Percentiles rank a stretch among this genome's conserved stretches.
phyloP scores from a whole-genome alignment of 2,888 invertebrate species.

The Xanthorhoe spadicearia region DNA sequence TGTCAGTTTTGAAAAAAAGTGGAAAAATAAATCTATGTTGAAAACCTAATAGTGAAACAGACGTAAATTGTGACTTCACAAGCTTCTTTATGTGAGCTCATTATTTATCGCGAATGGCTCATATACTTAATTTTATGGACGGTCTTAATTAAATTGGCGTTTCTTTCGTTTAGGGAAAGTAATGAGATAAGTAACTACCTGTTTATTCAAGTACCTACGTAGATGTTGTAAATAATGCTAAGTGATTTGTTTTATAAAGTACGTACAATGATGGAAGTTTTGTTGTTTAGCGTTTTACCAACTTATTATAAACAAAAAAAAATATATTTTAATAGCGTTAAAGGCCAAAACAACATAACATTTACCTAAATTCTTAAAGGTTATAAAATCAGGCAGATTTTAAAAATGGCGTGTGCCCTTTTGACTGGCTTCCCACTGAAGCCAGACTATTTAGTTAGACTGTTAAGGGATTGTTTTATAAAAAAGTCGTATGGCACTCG shows the following conservation, averaged over 20 bases:
- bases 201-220: not conserved
- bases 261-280: no score
- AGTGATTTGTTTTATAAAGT: not conserved
- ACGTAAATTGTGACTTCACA: slow-evolving; percentile 10
- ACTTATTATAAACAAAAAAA: no score
- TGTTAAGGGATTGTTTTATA: no score
- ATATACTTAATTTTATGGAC: slow-evolving; percentile 15
- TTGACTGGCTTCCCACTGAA: no score
- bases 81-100: slow-evolving; percentile 12
- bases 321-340: no score
- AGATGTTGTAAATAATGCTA: not conserved
- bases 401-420: no score
- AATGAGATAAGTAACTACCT: not conserved
- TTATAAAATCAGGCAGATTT: no score
- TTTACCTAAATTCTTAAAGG: no score
- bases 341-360: no score
- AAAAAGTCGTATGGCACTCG: no score
- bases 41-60: not conserved
- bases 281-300: no score
- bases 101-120: slow-evolving; percentile 18
- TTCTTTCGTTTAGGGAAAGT: not conserved
- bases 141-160: slow-evolving; percentile 3
- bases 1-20: not conserved
- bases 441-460: no score
- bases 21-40: not conserved